Evolutionary conservation across 1,140 invertebrate species (phyloP).

Genomic region (Lordiphosa stackelbergi): DNA sequence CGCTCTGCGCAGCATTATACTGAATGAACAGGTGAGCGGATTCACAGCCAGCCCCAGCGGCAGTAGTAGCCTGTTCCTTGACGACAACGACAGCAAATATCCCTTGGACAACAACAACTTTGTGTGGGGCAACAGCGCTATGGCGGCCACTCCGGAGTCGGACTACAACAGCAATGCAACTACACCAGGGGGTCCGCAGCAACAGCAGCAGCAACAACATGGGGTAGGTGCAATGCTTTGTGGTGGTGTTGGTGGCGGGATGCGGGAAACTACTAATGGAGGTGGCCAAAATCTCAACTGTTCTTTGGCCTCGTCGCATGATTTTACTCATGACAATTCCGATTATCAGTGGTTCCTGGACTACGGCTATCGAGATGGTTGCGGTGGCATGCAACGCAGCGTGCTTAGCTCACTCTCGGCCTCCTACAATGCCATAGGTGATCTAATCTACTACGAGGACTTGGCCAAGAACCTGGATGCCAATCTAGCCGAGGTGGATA

Average conservation of each 20-base stretch:
- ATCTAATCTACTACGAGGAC: slow-evolving; percentile 88
- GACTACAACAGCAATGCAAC: slow-evolving; percentile 81
- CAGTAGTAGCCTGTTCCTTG: slow-evolving; percentile 44
- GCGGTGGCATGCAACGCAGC: slow-evolving; percentile 86
- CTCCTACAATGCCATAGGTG: slow-evolving; percentile 85
- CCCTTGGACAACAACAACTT: slow-evolving; percentile 46
- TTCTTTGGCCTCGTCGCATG: slow-evolving; percentile 78
- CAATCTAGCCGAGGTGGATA: slow-evolving; percentile 94
- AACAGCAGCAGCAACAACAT: slow-evolving; percentile 53
- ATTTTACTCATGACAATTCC: slow-evolving; percentile 92
- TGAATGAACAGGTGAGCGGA: slow-evolving; percentile 74
- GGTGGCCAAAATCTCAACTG: slow-evolving; percentile 70
- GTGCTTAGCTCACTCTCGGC: slow-evolving; percentile 88
- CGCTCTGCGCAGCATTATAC: slow-evolving; percentile 71
- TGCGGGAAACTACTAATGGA: slow-evolving; percentile 46
- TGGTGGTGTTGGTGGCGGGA: slow-evolving; percentile 46
- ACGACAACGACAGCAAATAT: slow-evolving; percentile 30
- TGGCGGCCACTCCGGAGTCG: slow-evolving; percentile 79
- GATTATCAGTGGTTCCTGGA: slow-evolving; percentile 93
- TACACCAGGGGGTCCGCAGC: slow-evolving; percentile 58
- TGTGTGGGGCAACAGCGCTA: slow-evolving; percentile 29
- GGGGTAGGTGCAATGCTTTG: slow-evolving; percentile 72
- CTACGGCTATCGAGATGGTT: slow-evolving; percentile 89
- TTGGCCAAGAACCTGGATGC: slow-evolving; percentile 92
- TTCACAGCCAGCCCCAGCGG: slow-evolving; percentile 30